Evolutionary conservation across 2,888 invertebrate genomes (phyloP).

Genomic region (Macropis europaea): DNA sequence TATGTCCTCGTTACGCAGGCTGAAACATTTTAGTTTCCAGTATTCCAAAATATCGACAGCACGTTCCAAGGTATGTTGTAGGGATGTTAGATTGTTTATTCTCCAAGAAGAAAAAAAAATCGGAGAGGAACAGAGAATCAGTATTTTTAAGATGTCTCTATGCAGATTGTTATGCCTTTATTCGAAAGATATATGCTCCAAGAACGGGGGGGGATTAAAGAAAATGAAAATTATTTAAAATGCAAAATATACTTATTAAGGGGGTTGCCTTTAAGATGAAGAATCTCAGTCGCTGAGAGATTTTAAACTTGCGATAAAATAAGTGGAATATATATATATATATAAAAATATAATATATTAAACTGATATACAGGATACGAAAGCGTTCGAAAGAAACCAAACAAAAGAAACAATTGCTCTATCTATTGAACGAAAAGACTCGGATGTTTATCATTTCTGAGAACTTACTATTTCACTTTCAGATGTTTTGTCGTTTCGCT

Average conservation of each 20-base stretch:
- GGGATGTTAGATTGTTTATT: conserved; percentile 48
- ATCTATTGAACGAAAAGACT: conserved; percentile 9
- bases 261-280: conserved; percentile 26
- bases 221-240: conserved; percentile 22
- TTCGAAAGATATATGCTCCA: conserved; percentile 35
- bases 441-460: conserved; percentile 2
- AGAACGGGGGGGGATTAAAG: conserved; percentile 15
- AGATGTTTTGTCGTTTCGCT: conserved; percentile 24
- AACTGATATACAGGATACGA: conserved; percentile 12
- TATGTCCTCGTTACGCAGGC: conserved; percentile 2
- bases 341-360: not conserved
- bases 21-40: conserved; percentile 43
- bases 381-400: conserved; percentile 11
- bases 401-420: conserved; percentile 16
- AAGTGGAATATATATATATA: conserved; percentile 6
- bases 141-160: conserved; percentile 68
- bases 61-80: conserved; percentile 53
- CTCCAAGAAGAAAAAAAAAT: conserved; percentile 32
- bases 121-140: conserved; percentile 52
- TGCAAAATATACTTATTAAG: conserved; percentile 23
- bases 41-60: conserved; percentile 46
- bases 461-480: conserved; percentile 52
- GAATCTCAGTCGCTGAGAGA: conserved; percentile 42
- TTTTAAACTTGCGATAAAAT: conserved; percentile 32
- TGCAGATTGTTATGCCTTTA: conserved; percentile 57